Evolutionary conservation across 2,113 vertebrate genomes (phyloP), one percentile per base, ranked within the genome.

Genomic region (Polypterus bichir): DNA sequence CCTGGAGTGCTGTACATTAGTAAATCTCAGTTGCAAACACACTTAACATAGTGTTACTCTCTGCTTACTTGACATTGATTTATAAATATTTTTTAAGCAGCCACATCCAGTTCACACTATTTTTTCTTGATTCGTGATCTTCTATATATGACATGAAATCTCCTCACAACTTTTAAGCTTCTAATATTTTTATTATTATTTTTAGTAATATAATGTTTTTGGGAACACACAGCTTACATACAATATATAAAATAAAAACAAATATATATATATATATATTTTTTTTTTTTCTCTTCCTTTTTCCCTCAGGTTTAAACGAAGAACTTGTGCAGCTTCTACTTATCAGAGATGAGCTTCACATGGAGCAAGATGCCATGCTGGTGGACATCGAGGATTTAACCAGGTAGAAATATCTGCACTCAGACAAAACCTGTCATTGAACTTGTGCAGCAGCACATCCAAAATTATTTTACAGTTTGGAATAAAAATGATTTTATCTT

Each of bases 301-400:
- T 52, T 0, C 51, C 0, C 3, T 46, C 73, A 99, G 96, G 91
- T 82, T 85, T 99, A 83, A 99, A 98, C 56, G 96, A 99, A 77
- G 96, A 99, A 80, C 77, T 98, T 67, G 95, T 99, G 65, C 96
- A 99, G 83, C 87, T 99, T 83, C 89, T 99, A 59, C 90, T 99
- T 69, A 90, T 97, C 63, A 86, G 96, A 66, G 96, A 99, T 27
- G 94, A 98, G 72, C 85, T 98, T 64, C 96, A 99, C 81, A 99
- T 94, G 54, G 96, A 99, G 76, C 96, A 99, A 68, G 96, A 99
- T 0, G 96, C 96, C 71, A 99, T 99, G 96, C 83, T 98, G 83
- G 94, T 99, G 70, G 95, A 99, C 86, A 97, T 98, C 2, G 96
- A 99, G 74, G 96, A 99, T 63, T 81, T 98, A 76, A 99, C 96